Percentiles rank a stretch among this genome's conserved stretches.
Conservation (phyloP, 2,797 vertebrate species). For the Siniperca obscura region DNA sequence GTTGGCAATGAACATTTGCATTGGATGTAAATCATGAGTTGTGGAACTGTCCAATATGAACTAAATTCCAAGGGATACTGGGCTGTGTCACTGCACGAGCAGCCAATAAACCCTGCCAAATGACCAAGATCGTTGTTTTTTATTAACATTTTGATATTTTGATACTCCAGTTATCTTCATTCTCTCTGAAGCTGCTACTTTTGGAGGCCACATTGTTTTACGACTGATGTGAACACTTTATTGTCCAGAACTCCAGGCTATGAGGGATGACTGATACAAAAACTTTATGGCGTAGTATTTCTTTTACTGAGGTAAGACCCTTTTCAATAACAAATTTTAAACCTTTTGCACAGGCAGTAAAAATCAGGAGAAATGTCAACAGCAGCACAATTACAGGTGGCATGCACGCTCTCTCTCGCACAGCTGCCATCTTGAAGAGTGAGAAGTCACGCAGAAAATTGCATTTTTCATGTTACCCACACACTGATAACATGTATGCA, state of each 20-base stretch:
- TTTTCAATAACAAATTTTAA: constrained; percentile 33
- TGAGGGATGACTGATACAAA: constrained; percentile 6
- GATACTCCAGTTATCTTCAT: not conserved
- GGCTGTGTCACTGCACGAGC: not conserved
- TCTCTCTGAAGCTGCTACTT: constrained; percentile 4
- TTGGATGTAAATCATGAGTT: not conserved
- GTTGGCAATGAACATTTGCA: not conserved
- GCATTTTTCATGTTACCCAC: constrained; percentile 58
- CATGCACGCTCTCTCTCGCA: not conserved
- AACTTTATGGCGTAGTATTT: constrained; percentile 27
- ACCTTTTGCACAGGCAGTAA: constrained; percentile 33
- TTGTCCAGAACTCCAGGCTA: constrained; percentile 13
- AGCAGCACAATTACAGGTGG: constrained; percentile 51
- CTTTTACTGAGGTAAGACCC: constrained; percentile 25
- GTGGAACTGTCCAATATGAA: not conserved
- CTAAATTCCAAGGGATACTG: not conserved
- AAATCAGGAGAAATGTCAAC: constrained; percentile 41
- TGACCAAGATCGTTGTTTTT: not conserved
- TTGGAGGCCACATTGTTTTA: not conserved
- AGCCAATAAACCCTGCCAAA: not conserved
- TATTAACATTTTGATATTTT: constrained; percentile 13
- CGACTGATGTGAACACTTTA: constrained; percentile 17
- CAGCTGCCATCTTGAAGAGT: constrained; percentile 50
- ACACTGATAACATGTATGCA: constrained; percentile 56
- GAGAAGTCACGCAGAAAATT: constrained; percentile 73